Percentiles rank a stretch among this genome's conserved stretches.
phyloP scores from a whole-genome alignment of 2,113 vertebrate species.

The Anseranas semipalmata region DNA sequence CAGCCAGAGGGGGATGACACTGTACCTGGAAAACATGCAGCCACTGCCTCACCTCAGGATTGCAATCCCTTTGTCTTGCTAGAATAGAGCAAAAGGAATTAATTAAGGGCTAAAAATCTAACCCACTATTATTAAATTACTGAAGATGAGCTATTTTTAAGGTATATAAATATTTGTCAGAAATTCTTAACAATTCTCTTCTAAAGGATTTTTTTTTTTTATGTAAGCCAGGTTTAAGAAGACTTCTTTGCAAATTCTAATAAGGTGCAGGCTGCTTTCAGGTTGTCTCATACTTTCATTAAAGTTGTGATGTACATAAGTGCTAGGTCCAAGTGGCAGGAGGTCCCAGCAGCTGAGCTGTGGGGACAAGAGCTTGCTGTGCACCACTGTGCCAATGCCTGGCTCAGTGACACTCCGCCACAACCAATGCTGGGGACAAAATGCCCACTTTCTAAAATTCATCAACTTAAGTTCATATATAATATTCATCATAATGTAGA shows the following conservation, averaged over 20 bases:
- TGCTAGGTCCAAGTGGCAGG: not conserved
- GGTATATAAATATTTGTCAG: constrained; percentile 40
- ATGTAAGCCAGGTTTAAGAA: constrained; percentile 24
- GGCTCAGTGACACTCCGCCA: not conserved
- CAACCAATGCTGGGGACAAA: not conserved
- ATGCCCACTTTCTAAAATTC: not conserved
- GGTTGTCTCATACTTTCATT: not conserved
- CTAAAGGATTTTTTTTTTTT: not conserved
- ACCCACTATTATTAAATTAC: constrained; percentile 52
- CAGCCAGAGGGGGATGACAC: not conserved
- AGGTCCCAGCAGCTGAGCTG: not conserved
- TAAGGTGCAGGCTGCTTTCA: not conserved
- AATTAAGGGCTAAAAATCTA: constrained; percentile 47
- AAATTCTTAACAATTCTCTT: not conserved
- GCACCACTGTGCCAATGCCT: not conserved
- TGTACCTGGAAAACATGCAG: not conserved
- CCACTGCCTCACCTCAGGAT: not conserved
- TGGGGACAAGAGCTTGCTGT: not conserved
- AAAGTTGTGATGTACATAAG: not conserved
- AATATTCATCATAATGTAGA: not conserved
- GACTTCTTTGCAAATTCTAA: not conserved
- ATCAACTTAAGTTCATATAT: not conserved
- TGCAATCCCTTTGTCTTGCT: not conserved
- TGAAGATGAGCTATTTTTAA: constrained; percentile 44
- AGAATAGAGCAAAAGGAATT: constrained; percentile 30